Evolutionary conservation across 2,888 invertebrate species (phyloP), one percentile per base, ranked within the genome.

Genomic region (Flabesymbios commensalis): DNA sequence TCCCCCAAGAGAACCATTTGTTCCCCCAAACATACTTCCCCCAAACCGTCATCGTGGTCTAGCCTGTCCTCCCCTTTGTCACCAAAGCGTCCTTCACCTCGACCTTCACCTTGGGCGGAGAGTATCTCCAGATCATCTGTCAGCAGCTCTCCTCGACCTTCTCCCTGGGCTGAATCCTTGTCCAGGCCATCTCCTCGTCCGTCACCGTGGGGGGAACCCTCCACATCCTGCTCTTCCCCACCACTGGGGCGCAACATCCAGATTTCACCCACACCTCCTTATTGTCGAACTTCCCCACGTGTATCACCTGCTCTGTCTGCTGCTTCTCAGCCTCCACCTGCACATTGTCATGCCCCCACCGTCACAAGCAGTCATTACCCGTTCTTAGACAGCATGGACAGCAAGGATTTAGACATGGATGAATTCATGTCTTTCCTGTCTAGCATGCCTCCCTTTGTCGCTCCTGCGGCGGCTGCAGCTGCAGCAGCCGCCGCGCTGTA

Each of bases 251-350:
- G 45, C 51, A 24, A 33, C 56, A 2, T 29, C 57, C 28, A 42
- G 53, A 2, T 28, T 57, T 4, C 33, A 22, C 36, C 36, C 52
- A 5, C 31, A n/a, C 32, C 48, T n/a, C n/a, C n/a, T n/a, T n/a
- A n/a, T n/a, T n/a, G 14, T 58, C 58, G 10, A 32, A 58, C 36
- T 22, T 57, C n/a, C 48, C 57, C 22, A 45, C 17, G n/a, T 24
- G 10, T 24, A 45, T 14, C 24, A 14, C 22, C 7, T 19, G 45
- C 24, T n/a, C 39, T 10, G 10, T n/a, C 39, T 10, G 10, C 39
- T 7, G 45, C 45, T 24, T 45, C 17, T n/a, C 24, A 24, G 45
- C 45, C 17, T 22, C 49, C 5, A 28, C 31, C 14, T 49, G 7
- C 29, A 26, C 49, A 7, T 49, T 32, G 28, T 49, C 28, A 28